Evolutionary conservation across 2,113 vertebrate genomes (phyloP).

Genomic region (Emberiza fucata): DNA sequence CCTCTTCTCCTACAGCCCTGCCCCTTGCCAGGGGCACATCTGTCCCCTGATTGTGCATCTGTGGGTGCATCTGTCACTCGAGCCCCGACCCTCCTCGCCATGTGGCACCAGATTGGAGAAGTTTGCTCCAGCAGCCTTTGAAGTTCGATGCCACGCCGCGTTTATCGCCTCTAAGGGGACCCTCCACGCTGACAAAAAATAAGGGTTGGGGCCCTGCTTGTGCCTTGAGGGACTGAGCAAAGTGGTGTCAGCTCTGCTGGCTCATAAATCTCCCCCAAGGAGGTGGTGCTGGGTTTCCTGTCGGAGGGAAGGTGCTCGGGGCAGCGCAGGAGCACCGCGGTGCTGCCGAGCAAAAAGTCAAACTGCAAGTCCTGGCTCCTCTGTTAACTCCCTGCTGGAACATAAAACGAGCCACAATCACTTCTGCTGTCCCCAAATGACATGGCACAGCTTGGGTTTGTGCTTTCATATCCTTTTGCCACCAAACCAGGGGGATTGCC

Average conservation of each 20-base stretch:
- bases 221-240: not conserved
- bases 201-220: fast-evolving
- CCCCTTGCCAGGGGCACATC: conserved; percentile 1
- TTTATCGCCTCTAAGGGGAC: not conserved
- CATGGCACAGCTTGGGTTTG: not conserved
- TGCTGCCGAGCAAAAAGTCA: not conserved
- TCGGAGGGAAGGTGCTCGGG: not conserved
- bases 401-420: not conserved
- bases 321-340: fast-evolving
- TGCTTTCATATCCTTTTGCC: not conserved
- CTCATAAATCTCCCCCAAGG: not conserved
- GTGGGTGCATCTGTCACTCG: not conserved
- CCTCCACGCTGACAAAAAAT: not conserved
- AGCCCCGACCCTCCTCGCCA: not conserved
- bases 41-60: not conserved
- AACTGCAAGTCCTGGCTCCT: not conserved
- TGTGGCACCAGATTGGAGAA: not conserved
- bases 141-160: not conserved
- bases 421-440: not conserved
- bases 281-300: not conserved
- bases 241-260: not conserved
- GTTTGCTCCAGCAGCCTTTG: not conserved
- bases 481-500: not conserved
- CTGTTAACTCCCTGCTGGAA: not conserved
- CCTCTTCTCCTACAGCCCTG: not conserved